Evolutionary conservation across 2,113 vertebrate species (phyloP), one percentile per base, ranked within the genome.

Genomic region (Sinocyclocheilus anshuiensis): DNA sequence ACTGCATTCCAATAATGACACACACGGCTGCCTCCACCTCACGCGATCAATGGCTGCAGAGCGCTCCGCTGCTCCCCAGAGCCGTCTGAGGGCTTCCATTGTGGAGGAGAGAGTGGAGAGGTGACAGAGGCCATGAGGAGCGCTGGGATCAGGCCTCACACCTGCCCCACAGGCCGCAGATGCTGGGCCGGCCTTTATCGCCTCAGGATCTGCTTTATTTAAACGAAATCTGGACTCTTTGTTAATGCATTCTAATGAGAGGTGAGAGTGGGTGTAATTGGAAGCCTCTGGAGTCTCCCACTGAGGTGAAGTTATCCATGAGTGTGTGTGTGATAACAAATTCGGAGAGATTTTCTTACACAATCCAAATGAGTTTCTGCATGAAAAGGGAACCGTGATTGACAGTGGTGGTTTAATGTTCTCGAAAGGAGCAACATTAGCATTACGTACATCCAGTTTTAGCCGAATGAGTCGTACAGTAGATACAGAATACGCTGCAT

Each of bases 1-100:
- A 24, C 61, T 50, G 61, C 61, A 67, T 81, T 81, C 79, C 79
- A 81, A 81, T 81, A 81, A 81, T 81, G 79, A 81, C 79, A 81
- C 79, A 81, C 79, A 67, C 15, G 61, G 61, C 79, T 81, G 79
- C 79, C 79, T 81, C 61, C 79, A 81, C 79, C 79, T 81, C 39
- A 81, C 6, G 16, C 61, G 79, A 81, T 81, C 79, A 81, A 81
- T 81, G 79, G 36, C 61, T 67, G 79, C 61, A 20, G 79, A 81
- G 79, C 24, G 42, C n/a, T 81, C 61, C 18, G 61, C 42, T 81
- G 79, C 79, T 81, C 79, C 61, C 79, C 42, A 45, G 79, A 81
- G 79, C 61, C 9, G 16, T 18, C 59, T 61, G 24, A 67, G 61
- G 61, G 79, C 42, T 67, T 42, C 42, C 15, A 81, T 81, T 81